Conservation (phyloP, 2,888 invertebrate genomes). For the Stenoptilia bipunctidactyla region DNA sequence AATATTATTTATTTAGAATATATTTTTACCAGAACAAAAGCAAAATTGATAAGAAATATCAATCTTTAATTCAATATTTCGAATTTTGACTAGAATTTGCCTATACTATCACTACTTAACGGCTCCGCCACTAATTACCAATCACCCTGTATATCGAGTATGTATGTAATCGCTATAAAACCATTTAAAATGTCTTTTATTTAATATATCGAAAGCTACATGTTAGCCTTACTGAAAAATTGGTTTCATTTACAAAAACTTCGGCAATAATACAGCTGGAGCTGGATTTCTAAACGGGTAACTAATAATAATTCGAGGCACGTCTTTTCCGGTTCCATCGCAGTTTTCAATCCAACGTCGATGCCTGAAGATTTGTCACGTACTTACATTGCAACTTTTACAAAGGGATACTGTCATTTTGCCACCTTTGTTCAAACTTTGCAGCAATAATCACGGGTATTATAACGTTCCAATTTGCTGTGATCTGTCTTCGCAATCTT, state of each 20-base stretch:
- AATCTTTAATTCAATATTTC: too few species aligned
- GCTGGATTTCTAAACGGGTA: constrained; percentile 41
- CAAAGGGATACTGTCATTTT: constrained; percentile 58
- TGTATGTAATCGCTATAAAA: too few species aligned
- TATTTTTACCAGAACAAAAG: too few species aligned
- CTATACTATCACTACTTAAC: too few species aligned
- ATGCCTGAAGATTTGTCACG: constrained; percentile 68
- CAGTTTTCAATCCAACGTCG: constrained; percentile 66
- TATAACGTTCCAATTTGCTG: constrained; percentile 6
- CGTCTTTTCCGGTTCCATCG: constrained; percentile 61
- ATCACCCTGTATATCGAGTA: too few species aligned
- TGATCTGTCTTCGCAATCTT: not conserved
- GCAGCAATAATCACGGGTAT: constrained; percentile 25
- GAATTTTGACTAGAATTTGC: too few species aligned
- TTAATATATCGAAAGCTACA: too few species aligned
- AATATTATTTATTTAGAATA: too few species aligned
- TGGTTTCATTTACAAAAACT: not conserved
- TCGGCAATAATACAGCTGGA: not conserved
- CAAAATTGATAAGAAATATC: too few species aligned
- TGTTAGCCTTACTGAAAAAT: not conserved
- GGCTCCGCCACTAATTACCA: too few species aligned
- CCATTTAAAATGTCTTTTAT: too few species aligned
- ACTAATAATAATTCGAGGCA: constrained; percentile 52
- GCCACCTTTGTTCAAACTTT: constrained; percentile 44
- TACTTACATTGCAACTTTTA: constrained; percentile 53